phyloP scores from a whole-genome alignment of 2,113 vertebrate species.

The Xiphophorus hellerii region DNA sequence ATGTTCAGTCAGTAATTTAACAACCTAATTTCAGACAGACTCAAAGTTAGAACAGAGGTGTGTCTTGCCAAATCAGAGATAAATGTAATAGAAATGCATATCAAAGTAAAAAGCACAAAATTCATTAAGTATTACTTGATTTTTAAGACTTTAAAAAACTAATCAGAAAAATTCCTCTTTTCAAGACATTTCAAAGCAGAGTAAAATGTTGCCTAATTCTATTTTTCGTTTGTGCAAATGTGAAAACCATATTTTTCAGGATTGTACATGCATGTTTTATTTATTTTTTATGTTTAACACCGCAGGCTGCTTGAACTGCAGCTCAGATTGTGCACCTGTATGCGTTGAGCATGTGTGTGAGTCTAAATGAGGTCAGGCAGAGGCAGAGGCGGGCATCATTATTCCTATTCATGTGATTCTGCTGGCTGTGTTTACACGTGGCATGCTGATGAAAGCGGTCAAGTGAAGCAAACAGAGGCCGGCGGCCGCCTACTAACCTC shows the following conservation, averaged over 20 bases:
- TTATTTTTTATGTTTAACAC: not conserved
- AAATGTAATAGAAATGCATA: no score
- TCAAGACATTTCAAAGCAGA: no score
- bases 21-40: no score
- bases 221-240: not conserved
- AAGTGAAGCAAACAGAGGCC: conserved; percentile 55
- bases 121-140: no score
- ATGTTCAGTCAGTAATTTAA: no score
- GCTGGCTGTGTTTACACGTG: conserved; percentile 66
- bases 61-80: no score
- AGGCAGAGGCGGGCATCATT: conserved; percentile 22
- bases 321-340: not conserved
- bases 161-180: no score
- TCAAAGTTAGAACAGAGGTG: no score
- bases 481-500: conserved; percentile 76
- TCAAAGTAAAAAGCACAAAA: no score
- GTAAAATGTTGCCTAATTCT: no score
- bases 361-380: conserved; percentile 29
- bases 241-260: not conserved
- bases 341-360: conserved; percentile 4
- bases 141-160: no score
- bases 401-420: conserved; percentile 54
- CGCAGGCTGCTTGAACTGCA: not conserved
- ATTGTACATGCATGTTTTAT: not conserved
- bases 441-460: conserved; percentile 65